phyloP scores from a whole-genome alignment of 2,888 invertebrate genomes.

The Hydrotaea cyrtoneurina region DNA sequence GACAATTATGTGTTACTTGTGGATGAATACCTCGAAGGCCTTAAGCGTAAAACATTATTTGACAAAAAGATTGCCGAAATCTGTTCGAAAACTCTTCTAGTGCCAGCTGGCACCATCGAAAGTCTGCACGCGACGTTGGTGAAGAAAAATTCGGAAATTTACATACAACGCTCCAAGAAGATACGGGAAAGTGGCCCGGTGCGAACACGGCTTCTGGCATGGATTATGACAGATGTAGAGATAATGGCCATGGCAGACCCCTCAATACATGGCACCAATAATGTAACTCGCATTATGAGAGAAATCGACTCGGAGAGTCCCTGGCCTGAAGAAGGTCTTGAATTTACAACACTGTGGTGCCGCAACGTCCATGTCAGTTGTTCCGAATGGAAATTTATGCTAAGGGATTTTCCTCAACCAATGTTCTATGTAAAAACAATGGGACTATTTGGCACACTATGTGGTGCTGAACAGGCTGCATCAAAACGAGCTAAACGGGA shows the following conservation, averaged over 20 bases:
- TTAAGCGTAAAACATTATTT: slow-evolving; percentile 93
- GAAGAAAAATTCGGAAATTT: slow-evolving; percentile 96
- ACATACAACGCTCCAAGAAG: slow-evolving; percentile 92
- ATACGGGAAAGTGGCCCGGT: slow-evolving; percentile 83
- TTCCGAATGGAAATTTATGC: slow-evolving; percentile 91
- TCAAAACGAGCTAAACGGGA: slow-evolving; percentile 83
- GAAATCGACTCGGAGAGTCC: slow-evolving; percentile 94
- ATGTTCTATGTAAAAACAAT: slow-evolving; percentile 91
- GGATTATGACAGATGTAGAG: slow-evolving; percentile 87
- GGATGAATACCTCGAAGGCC: slow-evolving; percentile 96
- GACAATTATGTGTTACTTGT: slow-evolving; percentile 97
- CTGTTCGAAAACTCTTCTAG: slow-evolving; percentile 89
- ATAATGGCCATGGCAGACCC: slow-evolving; percentile 91
- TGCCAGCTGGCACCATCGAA: slow-evolving; percentile 92
- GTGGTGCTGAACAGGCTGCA: slow-evolving; percentile 93
- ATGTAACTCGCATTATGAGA: slow-evolving; percentile 87
- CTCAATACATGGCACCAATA: slow-evolving; percentile 90
- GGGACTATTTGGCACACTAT: slow-evolving; percentile 93
- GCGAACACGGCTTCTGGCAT: slow-evolving; percentile 91
- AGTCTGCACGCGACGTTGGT: slow-evolving; percentile 93
- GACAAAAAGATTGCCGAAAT: slow-evolving; percentile 93
- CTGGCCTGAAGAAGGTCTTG: slow-evolving; percentile 94
- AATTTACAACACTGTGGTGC: slow-evolving; percentile 96
- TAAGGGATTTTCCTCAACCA: slow-evolving; percentile 97
- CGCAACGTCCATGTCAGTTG: slow-evolving; percentile 91